Conservation (phyloP, 2,888 invertebrate species). For the Sphaeridia pumilis region DNA sequence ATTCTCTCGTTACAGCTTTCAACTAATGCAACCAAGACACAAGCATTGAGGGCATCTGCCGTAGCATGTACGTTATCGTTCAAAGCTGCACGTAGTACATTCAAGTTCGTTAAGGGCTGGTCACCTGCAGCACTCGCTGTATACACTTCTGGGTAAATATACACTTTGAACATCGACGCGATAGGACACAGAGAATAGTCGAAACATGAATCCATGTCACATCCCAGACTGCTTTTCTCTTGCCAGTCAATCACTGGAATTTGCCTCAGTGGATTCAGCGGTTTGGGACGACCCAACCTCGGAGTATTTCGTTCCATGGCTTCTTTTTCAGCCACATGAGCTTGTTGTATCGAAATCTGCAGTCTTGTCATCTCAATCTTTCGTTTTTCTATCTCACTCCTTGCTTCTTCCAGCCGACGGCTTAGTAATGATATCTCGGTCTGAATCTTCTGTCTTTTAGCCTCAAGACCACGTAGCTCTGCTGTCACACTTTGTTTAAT, state of each 20-base stretch:
- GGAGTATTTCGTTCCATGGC: slow-evolving; percentile 81
- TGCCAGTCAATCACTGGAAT: slow-evolving; percentile 40
- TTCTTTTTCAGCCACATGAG: slow-evolving; percentile 79
- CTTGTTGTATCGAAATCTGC: slow-evolving; percentile 82
- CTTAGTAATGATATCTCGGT: slow-evolving; percentile 69
- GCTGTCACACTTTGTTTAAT: slow-evolving; percentile 72
- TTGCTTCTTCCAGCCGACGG: slow-evolving; percentile 71
- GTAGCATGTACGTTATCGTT: slow-evolving; percentile 76
- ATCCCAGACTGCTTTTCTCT: slow-evolving; percentile 39
- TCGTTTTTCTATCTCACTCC: slow-evolving; percentile 66
- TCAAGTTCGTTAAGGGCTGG: slow-evolving; percentile 44
- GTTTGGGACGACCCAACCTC: slow-evolving; percentile 69
- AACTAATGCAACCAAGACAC: slow-evolving; percentile 71
- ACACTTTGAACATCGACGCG: slow-evolving; percentile 84
- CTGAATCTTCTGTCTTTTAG: slow-evolving; percentile 69
- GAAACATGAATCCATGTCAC: slow-evolving; percentile 83
- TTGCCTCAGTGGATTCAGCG: slow-evolving; percentile 53
- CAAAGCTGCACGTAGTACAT: slow-evolving; percentile 40
- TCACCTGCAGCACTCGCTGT: slow-evolving; percentile 43
- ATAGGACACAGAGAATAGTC: slow-evolving; percentile 89
- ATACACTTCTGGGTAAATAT: slow-evolving; percentile 62
- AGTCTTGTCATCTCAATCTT: slow-evolving; percentile 77
- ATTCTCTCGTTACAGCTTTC: slow-evolving; percentile 49
- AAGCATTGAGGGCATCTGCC: slow-evolving; percentile 69
- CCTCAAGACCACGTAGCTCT: slow-evolving; percentile 79